Conservation (phyloP, 2,888 invertebrate species). For the Anaspis maculata region DNA sequence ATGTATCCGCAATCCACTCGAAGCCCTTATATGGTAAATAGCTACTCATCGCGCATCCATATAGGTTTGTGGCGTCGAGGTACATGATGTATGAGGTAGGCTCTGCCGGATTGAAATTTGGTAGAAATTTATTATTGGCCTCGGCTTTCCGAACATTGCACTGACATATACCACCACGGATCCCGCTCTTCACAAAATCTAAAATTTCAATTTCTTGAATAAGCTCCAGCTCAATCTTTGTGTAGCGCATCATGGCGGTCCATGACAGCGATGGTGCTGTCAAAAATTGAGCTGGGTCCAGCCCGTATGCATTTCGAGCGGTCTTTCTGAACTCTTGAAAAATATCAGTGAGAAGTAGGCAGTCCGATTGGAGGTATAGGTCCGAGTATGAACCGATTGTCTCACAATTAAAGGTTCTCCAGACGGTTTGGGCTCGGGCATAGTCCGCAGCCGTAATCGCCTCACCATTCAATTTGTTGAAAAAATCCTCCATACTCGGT, state of each 20-base stretch:
- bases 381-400: constrained; percentile 27
- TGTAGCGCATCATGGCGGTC: constrained; percentile 19
- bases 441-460: constrained; percentile 23
- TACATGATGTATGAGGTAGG: constrained; percentile 6
- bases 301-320: background rate
- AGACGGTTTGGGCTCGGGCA: constrained; percentile 25
- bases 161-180: constrained; percentile 29
- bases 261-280: constrained; percentile 6
- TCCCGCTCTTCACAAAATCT: constrained; percentile 23
- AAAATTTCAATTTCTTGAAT: constrained; percentile 25
- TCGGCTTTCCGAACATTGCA: constrained; percentile 23
- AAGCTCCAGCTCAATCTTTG: constrained; percentile 22
- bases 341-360: constrained; percentile 12
- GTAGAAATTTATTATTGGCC: constrained; percentile 29
- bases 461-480: constrained; percentile 15
- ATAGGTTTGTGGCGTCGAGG: constrained; percentile 44
- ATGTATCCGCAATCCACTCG: constrained; percentile 65
- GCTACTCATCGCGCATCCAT: constrained; percentile 39
- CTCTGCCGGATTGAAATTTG: constrained; percentile 6
- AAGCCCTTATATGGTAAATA: constrained; percentile 87
- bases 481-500: constrained; percentile 18
- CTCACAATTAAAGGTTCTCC: constrained; percentile 23
- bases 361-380: constrained; percentile 10
- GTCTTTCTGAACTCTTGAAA: constrained; percentile 16
- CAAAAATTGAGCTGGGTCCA: constrained; percentile 8